These are phyloP conservation scores for Rosalia funebris DNA, from an alignment of 2,888 invertebrate species.

Conservation along the genomic window DNA sequence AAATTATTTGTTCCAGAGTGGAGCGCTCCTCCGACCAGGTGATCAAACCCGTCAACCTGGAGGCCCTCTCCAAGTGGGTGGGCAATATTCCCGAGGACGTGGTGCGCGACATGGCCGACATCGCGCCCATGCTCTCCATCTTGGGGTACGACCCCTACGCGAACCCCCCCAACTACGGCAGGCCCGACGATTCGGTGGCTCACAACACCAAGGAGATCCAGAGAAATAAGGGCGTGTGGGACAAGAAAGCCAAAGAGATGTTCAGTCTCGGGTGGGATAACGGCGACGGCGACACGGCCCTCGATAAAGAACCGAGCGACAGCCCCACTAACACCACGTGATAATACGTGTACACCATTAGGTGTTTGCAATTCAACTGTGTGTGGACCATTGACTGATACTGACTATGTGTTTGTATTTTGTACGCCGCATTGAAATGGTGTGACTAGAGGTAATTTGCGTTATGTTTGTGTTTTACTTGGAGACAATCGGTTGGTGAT, in stretches of 20 bases:
- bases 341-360: slow-evolving; percentile 52
- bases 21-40: slow-evolving; percentile 99
- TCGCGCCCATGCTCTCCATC: slow-evolving; percentile 94
- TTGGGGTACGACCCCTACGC: slow-evolving; percentile 95
- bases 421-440: not conserved
- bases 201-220: slow-evolving; percentile 69
- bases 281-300: slow-evolving; percentile 51
- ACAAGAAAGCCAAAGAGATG: slow-evolving; percentile 63
- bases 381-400: slow-evolving; percentile 47
- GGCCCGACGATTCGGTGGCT: slow-evolving; percentile 80
- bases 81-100: slow-evolving; percentile 91
- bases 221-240: slow-evolving; percentile 60
- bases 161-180: slow-evolving; percentile 95
- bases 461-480: not conserved
- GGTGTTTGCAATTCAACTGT: slow-evolving; percentile 51
- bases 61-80: slow-evolving; percentile 94
- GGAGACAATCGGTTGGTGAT: not conserved
- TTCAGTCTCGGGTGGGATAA: slow-evolving; percentile 54
- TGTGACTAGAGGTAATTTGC: slow-evolving; percentile 5
- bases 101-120: slow-evolving; percentile 88
- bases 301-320: slow-evolving; percentile 60
- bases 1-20: slow-evolving; percentile 80
- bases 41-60: slow-evolving; percentile 96
- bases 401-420: slow-evolving; percentile 13
- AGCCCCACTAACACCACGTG: slow-evolving; percentile 58